Evolutionary conservation across 2,113 vertebrate species (phyloP), one percentile per base, ranked within the genome.

Genomic region (Phalacrocorax aristotelis): DNA sequence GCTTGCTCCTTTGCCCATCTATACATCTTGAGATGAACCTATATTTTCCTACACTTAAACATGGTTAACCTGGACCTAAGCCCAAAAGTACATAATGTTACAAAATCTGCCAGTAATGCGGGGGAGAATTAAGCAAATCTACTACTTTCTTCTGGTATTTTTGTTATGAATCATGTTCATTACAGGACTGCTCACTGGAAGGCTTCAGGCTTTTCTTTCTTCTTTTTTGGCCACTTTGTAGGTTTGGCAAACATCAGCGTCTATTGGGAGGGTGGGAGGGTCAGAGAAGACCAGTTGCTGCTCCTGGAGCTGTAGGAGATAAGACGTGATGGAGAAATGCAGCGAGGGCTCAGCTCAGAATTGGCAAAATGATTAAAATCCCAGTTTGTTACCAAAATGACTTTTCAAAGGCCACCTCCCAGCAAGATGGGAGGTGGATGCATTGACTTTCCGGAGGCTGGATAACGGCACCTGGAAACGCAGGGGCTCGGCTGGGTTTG

Each of bases 41-140:
- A 13, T 40, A 23, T 94, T 97, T 98, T 97, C 93, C 82, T 83
- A 89, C 58, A 10, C 79, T 95, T 90, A 86, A 78, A 86, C 60
- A 46, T 83, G 78, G 88, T 49, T 77, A 78, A 96, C 32, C 88
- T 96, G 97, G 92, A 89, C 40, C 20, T 19, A 16, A 74, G 82
- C 77, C 94, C 70, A 25, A 89, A 81, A 89, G n/a, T 25, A 69
- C 58, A 65, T 44, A 72, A 87, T 11, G 26, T 91, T 85, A 81
- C 64, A 79, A 71, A 91, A 71, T 4, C 13, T 88, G 62, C 92
- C 79, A 82, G 69, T 21, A 75, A 77, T 1, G 1, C 0, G 19
- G 49, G 65, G 69, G 34, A 52, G 34, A 70, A 97, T 44, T 44
- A 36, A 75, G 51, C 52, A 54, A 51, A 83, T 54, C 44, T 32